Conservation (phyloP, 2,113 vertebrate genomes). For the Fulmarus glacialis region DNA sequence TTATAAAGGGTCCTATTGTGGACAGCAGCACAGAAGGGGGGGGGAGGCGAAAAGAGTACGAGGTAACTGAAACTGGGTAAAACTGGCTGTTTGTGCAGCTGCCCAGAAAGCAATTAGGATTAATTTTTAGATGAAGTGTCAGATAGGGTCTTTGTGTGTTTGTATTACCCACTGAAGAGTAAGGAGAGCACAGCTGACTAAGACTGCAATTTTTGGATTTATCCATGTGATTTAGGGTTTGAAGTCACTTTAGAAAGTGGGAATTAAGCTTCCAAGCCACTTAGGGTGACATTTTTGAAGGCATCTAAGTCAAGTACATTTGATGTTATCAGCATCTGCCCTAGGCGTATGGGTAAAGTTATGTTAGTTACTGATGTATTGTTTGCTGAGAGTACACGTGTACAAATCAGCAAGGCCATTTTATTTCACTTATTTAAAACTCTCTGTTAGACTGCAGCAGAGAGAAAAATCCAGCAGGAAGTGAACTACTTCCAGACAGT, state of each 20-base stretch:
- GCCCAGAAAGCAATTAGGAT: slow-evolving; percentile 24
- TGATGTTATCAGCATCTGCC: not conserved
- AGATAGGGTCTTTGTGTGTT: not conserved
- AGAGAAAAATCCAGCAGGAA: not conserved
- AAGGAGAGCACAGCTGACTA: not conserved
- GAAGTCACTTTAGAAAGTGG: not conserved
- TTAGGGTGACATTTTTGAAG: not conserved
- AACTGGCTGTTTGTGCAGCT: slow-evolving; percentile 42
- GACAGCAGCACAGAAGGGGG: not conserved
- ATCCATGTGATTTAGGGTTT: not conserved
- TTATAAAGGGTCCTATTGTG: not conserved
- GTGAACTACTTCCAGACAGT: not conserved
- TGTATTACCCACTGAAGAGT: slow-evolving; percentile 6
- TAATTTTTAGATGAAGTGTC: slow-evolving; percentile 43
- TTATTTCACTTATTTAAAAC: slow-evolving; percentile 3
- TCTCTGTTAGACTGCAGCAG: not conserved
- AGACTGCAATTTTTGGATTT: not conserved
- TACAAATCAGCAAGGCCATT: not conserved
- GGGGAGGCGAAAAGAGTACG: not conserved
- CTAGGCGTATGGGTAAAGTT: not conserved
- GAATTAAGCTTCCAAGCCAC: not conserved
- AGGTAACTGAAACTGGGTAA: slow-evolving; percentile 1
- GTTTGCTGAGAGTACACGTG: not conserved
- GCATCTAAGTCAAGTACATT: not conserved
- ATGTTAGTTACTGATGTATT: not conserved